phyloP scores from a whole-genome alignment of 1,140 invertebrate genomes.

The Harlomillsia oculata region DNA sequence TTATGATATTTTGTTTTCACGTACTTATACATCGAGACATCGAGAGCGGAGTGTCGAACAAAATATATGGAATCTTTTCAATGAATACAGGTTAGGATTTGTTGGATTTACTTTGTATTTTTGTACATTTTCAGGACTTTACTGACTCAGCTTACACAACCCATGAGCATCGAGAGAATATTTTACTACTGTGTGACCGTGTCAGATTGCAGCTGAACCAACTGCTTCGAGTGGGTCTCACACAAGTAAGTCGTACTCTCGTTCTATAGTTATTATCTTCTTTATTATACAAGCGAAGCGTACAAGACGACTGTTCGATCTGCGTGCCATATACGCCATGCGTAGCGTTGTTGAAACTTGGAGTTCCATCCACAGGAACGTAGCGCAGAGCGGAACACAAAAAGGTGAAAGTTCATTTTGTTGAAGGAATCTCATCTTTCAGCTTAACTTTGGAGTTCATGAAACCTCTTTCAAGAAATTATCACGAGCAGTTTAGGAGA shows the following conservation, averaged over 20 bases:
- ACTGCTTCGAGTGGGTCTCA: constrained; percentile 67
- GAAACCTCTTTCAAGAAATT: too few relatives aligned
- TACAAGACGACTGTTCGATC: background rate
- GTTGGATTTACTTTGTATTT: too few relatives aligned
- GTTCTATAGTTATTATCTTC: background rate
- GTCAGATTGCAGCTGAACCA: constrained; percentile 76
- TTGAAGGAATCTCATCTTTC: background rate
- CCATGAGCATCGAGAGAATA: constrained; percentile 92
- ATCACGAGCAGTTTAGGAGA: too few relatives aligned
- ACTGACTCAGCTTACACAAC: constrained; percentile 97
- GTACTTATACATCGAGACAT: too few relatives aligned
- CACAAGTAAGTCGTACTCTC: constrained; percentile 19
- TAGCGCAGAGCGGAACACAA: background rate
- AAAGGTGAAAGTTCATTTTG: background rate
- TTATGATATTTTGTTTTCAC: too few relatives aligned
- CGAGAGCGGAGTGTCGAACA: too few relatives aligned
- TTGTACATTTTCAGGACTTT: constrained; percentile 72
- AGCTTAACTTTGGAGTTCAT: too few relatives aligned
- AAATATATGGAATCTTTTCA: too few relatives aligned
- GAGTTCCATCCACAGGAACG: background rate
- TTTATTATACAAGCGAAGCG: background rate
- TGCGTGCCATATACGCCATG: background rate
- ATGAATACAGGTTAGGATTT: too few relatives aligned
- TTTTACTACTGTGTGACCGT: constrained; percentile 78
- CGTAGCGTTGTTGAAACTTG: background rate